phyloP scores from a whole-genome alignment of 2,113 vertebrate genomes.

The Phylloscopus trochilus region DNA sequence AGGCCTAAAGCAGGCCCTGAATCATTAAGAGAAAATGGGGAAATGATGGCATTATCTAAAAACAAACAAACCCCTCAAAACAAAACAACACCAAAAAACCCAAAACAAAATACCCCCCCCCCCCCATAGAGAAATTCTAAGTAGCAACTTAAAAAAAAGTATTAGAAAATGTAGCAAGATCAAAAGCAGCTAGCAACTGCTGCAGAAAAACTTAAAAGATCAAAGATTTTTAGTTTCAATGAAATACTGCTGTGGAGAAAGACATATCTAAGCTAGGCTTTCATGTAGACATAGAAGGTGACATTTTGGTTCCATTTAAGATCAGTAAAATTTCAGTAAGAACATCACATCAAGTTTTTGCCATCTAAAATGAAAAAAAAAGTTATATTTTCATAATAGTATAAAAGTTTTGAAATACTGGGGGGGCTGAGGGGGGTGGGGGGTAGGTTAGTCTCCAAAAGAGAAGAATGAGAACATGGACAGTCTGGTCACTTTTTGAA shows the following conservation, averaged over 20 bases:
- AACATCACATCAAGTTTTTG: neutral
- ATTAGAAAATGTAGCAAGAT: neutral
- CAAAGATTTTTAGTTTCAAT: neutral
- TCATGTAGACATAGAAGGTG: neutral
- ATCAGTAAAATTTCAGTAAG: neutral
- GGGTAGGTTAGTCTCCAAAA: neutral
- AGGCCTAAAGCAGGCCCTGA: neutral
- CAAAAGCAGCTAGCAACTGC: neutral
- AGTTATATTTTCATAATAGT: neutral
- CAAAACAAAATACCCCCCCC: neutral
- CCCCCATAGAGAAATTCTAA: neutral
- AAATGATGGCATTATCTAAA: neutral
- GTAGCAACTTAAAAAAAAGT: neutral
- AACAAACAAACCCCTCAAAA: neutral
- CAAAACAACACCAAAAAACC: neutral
- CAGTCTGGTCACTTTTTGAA: neutral
- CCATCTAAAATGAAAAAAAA: neutral
- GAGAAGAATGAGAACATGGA: neutral
- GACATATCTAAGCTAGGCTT: neutral
- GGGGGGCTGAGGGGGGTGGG: rapidly evolving
- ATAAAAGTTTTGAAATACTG: neutral
- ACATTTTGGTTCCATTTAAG: neutral
- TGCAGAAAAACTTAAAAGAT: neutral
- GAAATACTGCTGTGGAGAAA: neutral
- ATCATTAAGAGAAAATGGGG: neutral